These are phyloP conservation scores for Lamproptera curius DNA, from an alignment of 2,888 invertebrate genomes.

Conservation along the genomic window DNA sequence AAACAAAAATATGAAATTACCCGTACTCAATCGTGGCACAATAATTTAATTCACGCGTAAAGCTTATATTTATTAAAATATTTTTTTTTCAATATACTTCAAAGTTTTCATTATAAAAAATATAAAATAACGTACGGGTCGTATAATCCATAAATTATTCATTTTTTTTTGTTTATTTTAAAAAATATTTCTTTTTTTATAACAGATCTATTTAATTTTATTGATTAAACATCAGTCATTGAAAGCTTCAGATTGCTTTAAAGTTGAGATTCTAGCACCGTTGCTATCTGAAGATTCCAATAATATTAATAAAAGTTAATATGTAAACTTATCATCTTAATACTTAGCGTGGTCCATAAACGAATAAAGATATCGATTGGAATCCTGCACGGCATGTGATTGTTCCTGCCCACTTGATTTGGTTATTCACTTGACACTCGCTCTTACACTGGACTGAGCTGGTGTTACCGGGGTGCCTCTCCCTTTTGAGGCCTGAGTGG, in stretches of 20 bases:
- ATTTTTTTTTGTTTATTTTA: constrained; percentile 26
- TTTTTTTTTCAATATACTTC: constrained; percentile 12
- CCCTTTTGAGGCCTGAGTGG: constrained; percentile 90
- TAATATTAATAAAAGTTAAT: constrained; percentile 47
- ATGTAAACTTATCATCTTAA: constrained; percentile 24
- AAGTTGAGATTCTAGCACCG: constrained; percentile 68
- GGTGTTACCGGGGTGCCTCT: constrained; percentile 63
- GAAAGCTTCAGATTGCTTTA: constrained; percentile 65
- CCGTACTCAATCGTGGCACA: constrained; percentile 70
- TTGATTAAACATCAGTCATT: constrained; percentile 64
- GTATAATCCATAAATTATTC: constrained; percentile 21
- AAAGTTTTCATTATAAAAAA: constrained; percentile 20
- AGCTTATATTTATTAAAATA: no score
- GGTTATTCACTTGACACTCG: constrained; percentile 51
- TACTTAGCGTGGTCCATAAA: constrained; percentile 22
- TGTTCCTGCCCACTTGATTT: constrained; percentile 18
- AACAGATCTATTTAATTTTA: constrained; percentile 53
- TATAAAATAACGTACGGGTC: constrained; percentile 44
- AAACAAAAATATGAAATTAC: constrained; percentile 47
- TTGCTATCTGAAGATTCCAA: constrained; percentile 68
- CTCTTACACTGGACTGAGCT: constrained; percentile 46
- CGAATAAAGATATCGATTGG: constrained; percentile 12
- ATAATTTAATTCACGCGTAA: constrained; percentile 41
- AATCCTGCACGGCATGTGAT: background rate
- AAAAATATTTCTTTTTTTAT: constrained; percentile 18